Evolutionary conservation across 2,113 vertebrate genomes (phyloP).

Genomic region (Scartelaos histophorus): DNA sequence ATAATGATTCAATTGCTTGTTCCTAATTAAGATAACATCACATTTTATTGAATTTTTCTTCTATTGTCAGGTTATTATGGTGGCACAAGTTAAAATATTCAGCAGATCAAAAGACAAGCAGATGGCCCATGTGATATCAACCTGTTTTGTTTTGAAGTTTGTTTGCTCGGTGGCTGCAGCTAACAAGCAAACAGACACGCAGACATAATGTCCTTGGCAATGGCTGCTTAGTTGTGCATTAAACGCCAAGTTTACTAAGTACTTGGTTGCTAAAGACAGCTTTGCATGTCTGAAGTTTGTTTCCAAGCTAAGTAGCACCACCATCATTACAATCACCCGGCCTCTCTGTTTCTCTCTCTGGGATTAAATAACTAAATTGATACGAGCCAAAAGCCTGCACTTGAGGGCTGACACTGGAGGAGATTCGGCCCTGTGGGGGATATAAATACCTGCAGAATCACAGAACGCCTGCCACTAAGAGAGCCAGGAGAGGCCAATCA

Average conservation of each 20-base stretch:
- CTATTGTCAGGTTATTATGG: slow-evolving; percentile 1
- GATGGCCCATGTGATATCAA: slow-evolving; percentile 9
- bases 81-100: slow-evolving; percentile 5
- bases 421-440: slow-evolving; percentile 59
- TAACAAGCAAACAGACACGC: slow-evolving; percentile 13
- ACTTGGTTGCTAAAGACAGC: slow-evolving; percentile 29
- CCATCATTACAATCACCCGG: slow-evolving; percentile 57
- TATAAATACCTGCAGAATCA: slow-evolving; percentile 80
- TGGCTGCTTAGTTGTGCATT: slow-evolving; percentile 8
- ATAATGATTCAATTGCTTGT: background rate
- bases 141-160: slow-evolving; percentile 8
- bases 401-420: slow-evolving; percentile 65
- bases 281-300: slow-evolving; percentile 12
- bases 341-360: slow-evolving; percentile 45
- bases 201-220: slow-evolving; percentile 13
- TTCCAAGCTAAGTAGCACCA: slow-evolving; percentile 49
- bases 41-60: background rate
- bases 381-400: slow-evolving; percentile 69
- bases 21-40: background rate
- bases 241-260: slow-evolving; percentile 13
- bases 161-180: slow-evolving; percentile 10
- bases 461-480: slow-evolving; percentile 73
- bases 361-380: slow-evolving; percentile 73
- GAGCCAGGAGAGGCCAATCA: slow-evolving; percentile 78
- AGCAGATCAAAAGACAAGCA: slow-evolving; percentile 7